These are phyloP conservation scores for Propithecus coquereli DNA, from an alignment of 2,113 vertebrate genomes.

Conservation along the genomic window DNA sequence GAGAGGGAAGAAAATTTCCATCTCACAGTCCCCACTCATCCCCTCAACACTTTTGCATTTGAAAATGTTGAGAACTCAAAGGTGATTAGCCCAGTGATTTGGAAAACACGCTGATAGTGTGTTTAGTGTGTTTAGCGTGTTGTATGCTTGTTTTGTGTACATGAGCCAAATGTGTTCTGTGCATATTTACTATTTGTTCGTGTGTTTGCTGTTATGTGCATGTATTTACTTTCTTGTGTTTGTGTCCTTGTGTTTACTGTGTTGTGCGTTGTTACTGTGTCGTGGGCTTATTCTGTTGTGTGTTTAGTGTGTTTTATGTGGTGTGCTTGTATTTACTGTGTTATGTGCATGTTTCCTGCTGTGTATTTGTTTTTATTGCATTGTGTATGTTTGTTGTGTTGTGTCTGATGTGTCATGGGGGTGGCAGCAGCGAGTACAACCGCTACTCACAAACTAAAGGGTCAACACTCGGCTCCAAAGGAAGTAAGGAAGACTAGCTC, in stretches of 20 bases:
- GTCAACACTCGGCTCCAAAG: background rate
- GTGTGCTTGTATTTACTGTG: background rate
- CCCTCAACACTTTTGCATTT: background rate
- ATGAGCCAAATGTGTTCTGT: background rate
- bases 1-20: background rate
- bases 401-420: background rate
- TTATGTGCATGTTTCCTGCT: background rate
- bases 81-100: conserved; percentile 19
- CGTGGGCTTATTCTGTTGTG: background rate
- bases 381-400: background rate
- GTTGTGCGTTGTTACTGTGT: background rate
- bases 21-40: background rate
- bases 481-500: background rate
- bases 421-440: background rate
- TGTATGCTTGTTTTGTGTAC: background rate
- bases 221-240: background rate
- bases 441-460: background rate
- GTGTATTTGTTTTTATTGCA: background rate
- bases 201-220: background rate
- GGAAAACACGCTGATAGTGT: background rate
- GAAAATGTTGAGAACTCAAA: conserved; percentile 51
- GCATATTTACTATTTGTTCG: background rate
- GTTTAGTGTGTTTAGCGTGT: background rate
- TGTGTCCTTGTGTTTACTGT: background rate
- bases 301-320: background rate